Base-by-base conservation (phyloP, 2,797 vertebrate species). In the Phaenicophaeus curvirostris region DNA sequence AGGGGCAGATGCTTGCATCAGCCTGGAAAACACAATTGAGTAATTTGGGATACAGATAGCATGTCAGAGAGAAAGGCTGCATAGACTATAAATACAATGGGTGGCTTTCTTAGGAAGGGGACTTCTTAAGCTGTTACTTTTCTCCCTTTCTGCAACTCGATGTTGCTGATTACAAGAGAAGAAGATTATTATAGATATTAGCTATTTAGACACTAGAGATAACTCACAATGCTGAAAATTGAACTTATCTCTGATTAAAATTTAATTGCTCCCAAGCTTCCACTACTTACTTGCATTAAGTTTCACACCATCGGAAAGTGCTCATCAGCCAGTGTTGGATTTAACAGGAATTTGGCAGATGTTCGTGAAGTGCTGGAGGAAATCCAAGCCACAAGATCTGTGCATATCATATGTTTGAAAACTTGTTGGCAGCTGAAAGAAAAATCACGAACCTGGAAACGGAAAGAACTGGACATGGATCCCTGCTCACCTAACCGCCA, bases 331-430 rank as follows among this genome's bases (percentile, higher is more conserved):
- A 78, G 89, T 51, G 76, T 11, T 94, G 95, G 67, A 80, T 94
- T 91, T 92, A 97, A 83, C 87, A 92, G 94, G 79, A 97, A 93
- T 96, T 96, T 96, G 95, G 96, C 96, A 95, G 96, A 97, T 96
- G 96, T 95, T 96, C 92, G 91, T 57, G 59, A 73, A 96, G 77
- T 90, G 87, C 85, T 97, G 96, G 94, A 96, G 77, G 63, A 86
- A 80, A 73, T 81, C 96, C 95, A 97, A 53, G 55, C 91, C 89
- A 75, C 87, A 85, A 94, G 92, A 94, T 92, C 90, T 87, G 88
- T 31, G 78, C 76, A 37, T 94, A 90, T 96, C 89, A 62, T 91
- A 72, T 85, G 94, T 85, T 94, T 91, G 84, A 81, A 96, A 93
- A 93, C 93, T 85, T 87, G 59, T 73, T 95, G 88, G 90, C 88